Evolutionary conservation across 2,797 vertebrate genomes (phyloP).

Genomic region (Chaetodon trifasciatus): DNA sequence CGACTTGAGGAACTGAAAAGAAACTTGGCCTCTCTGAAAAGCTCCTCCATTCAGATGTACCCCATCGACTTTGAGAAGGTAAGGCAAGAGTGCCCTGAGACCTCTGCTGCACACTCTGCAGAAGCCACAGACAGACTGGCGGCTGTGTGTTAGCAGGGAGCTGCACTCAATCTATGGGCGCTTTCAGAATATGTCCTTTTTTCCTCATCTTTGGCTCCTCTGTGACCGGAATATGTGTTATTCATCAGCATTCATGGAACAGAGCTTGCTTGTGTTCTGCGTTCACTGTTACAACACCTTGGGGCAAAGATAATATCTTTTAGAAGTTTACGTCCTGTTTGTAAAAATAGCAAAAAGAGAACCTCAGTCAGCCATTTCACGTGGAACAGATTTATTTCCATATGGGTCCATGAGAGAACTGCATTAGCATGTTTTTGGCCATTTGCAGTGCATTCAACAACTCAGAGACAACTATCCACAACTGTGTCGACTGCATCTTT

Average conservation of each 20-base stretch:
- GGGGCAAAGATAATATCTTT: slow-evolving; percentile 33
- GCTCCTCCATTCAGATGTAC: slow-evolving; percentile 75
- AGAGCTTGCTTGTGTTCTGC: slow-evolving; percentile 61
- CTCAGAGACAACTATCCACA: not conserved
- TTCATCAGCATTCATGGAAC: slow-evolving; percentile 43
- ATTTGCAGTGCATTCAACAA: slow-evolving; percentile 1
- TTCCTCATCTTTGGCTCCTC: slow-evolving; percentile 44
- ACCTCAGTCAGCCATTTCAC: slow-evolving; percentile 19
- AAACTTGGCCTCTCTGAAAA: slow-evolving; percentile 69
- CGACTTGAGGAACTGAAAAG: slow-evolving; percentile 75
- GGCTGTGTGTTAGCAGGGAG: slow-evolving; percentile 62
- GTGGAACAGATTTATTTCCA: slow-evolving; percentile 23
- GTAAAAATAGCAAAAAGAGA: slow-evolving; percentile 24
- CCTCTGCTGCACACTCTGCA: slow-evolving; percentile 45
- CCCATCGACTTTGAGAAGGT: slow-evolving; percentile 93
- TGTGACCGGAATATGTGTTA: slow-evolving; percentile 62
- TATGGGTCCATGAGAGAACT: slow-evolving; percentile 1
- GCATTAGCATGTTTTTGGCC: not conserved
- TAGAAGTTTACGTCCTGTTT: slow-evolving; percentile 33
- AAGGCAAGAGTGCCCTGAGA: slow-evolving; percentile 34
- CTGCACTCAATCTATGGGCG: slow-evolving; percentile 48
- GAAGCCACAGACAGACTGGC: slow-evolving; percentile 66
- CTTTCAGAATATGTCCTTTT: slow-evolving; percentile 51
- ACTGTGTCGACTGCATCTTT: slow-evolving; percentile 18
- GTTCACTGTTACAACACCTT: slow-evolving; percentile 20